Percentiles rank a stretch among this genome's conserved stretches.
Evolutionary conservation across 2,888 invertebrate genomes (phyloP).

Genomic region (Schizaphis graminum): DNA sequence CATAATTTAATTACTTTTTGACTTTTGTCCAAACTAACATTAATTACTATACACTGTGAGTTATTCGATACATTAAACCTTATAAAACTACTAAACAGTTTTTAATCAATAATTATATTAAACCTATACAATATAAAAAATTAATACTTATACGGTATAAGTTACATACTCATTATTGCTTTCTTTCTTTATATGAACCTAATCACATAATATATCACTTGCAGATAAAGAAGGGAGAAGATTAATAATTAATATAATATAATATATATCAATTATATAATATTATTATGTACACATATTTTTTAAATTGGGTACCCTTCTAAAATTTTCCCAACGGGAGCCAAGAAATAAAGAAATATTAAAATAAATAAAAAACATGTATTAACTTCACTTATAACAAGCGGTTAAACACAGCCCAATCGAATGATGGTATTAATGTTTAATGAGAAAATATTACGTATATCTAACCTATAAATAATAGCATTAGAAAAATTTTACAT

Average conservation of each 20-base stretch:
- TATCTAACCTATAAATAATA: not conserved
- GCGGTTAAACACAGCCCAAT: not conserved
- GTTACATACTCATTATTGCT: not conserved
- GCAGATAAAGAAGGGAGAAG: not conserved
- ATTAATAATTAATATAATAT: not conserved
- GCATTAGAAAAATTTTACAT: not conserved
- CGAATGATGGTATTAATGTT: not conserved
- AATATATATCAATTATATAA: not conserved
- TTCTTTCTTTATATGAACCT: not conserved
- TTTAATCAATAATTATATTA: not conserved
- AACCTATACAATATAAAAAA: not conserved
- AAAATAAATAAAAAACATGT: not conserved
- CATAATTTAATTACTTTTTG: not conserved
- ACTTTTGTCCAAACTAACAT: not conserved
- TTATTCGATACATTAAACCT: not conserved
- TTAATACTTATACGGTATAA: not conserved
- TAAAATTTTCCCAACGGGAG: not conserved
- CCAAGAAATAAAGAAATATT: not conserved
- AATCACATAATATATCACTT: not conserved
- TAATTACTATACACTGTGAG: not conserved
- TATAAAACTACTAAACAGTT: not conserved
- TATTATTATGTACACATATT: not conserved
- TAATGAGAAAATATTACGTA: not conserved
- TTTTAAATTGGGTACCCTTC: not conserved
- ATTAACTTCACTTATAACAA: not conserved